A percentile compares a stretch with the other conserved stretches of the same genome.
phyloP scores from a whole-genome alignment of 2,113 vertebrate species.

The Labeo rohita region DNA sequence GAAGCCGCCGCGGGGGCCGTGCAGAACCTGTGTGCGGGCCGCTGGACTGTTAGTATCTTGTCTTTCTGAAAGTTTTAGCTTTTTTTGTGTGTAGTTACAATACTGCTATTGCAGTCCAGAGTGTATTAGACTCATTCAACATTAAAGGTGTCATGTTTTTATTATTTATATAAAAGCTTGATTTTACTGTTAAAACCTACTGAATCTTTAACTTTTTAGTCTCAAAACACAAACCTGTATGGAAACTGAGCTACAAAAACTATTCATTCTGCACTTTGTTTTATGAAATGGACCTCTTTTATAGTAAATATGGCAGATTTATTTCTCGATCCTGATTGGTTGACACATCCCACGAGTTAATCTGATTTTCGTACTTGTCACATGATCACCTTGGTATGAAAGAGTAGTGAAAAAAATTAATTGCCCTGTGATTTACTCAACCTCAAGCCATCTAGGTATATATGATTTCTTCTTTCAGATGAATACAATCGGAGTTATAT shows the following conservation, averaged over 20 bases:
- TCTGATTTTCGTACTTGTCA: no score
- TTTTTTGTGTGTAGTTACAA: neutral
- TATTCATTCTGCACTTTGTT: neutral
- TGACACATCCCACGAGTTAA: no score
- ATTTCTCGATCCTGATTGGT: no score
- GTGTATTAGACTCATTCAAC: neutral
- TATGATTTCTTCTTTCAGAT: no score
- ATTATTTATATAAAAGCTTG: neutral
- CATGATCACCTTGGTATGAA: no score
- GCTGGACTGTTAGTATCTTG: slow-evolving; percentile 82
- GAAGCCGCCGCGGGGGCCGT: slow-evolving; percentile 94
- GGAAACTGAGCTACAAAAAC: neutral
- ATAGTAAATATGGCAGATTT: no score
- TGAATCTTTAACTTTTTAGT: neutral
- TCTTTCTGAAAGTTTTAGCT: neutral
- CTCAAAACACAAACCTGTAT: neutral
- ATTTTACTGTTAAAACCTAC: neutral
- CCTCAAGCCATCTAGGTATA: no score
- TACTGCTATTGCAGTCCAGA: neutral
- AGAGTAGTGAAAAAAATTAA: no score
- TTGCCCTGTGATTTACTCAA: no score
- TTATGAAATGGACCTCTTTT: no score
- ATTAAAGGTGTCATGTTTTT: neutral
- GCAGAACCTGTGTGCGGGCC: slow-evolving; percentile 94
- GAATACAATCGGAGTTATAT: no score